These are phyloP conservation scores for Antennarius striatus DNA, from an alignment of 2,113 vertebrate genomes.

Conservation along the genomic window DNA sequence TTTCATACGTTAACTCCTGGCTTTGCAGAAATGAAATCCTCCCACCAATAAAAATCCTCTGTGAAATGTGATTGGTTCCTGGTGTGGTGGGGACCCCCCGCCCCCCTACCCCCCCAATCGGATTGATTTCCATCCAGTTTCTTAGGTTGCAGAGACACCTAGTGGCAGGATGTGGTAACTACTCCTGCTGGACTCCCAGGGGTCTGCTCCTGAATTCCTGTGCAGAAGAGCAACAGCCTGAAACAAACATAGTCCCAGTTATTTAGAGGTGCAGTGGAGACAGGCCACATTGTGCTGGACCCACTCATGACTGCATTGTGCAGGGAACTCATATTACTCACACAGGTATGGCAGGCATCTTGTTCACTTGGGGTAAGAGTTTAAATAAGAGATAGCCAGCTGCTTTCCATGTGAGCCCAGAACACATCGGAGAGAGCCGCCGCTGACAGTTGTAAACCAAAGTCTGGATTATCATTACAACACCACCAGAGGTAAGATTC, in stretches of 20 bases:
- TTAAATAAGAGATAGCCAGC: slow-evolving; percentile 81
- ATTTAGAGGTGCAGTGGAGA: slow-evolving; percentile 36
- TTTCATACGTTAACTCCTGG: too few species aligned
- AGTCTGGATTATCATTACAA: slow-evolving; percentile 63
- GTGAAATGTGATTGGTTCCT: not conserved
- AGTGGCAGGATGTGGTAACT: slow-evolving; percentile 41
- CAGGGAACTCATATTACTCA: slow-evolving; percentile 82
- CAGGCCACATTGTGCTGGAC: slow-evolving; percentile 35
- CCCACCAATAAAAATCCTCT: not conserved
- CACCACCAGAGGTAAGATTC: slow-evolving; percentile 61
- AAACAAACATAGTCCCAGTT: slow-evolving; percentile 42
- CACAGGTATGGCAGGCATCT: slow-evolving; percentile 87
- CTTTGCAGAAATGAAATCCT: too few species aligned
- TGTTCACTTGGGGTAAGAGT: slow-evolving; percentile 77
- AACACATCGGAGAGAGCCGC: slow-evolving; percentile 51
- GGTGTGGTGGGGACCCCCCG: not conserved
- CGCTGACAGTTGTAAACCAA: slow-evolving; percentile 62
- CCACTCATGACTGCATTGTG: slow-evolving; percentile 79
- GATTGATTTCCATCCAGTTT: slow-evolving; percentile 6
- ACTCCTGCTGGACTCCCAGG: too few species aligned
- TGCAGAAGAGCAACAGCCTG: slow-evolving; percentile 2
- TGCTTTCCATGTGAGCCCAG: slow-evolving; percentile 76
- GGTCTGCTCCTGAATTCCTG: slow-evolving; percentile 7
- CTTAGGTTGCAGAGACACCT: slow-evolving; percentile 62
- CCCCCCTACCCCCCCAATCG: too few species aligned